Conservation (phyloP, 1,140 invertebrate species). For the Ceratina japonica region DNA sequence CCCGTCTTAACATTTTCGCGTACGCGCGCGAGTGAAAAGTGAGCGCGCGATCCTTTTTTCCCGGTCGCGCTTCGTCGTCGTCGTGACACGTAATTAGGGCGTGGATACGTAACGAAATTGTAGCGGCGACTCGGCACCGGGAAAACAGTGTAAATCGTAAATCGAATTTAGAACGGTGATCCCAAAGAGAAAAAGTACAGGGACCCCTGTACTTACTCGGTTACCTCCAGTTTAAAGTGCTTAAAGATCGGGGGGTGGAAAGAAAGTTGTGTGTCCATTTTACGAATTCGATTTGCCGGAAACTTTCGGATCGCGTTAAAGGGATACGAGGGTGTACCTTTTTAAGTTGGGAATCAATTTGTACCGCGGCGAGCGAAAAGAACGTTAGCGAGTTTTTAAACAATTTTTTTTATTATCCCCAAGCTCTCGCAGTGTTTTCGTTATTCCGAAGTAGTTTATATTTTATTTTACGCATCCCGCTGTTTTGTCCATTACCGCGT, state of each 20-base stretch:
- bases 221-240: neutral
- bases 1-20: neutral
- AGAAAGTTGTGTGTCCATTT: neutral
- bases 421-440: too few species aligned
- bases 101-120: neutral
- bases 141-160: neutral
- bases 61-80: too few species aligned
- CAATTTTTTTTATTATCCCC: too few species aligned
- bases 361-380: neutral
- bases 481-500: too few species aligned
- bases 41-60: too few species aligned
- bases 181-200: conserved; percentile 1
- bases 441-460: too few species aligned
- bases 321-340: neutral
- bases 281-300: neutral
- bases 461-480: too few species aligned
- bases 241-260: conserved; percentile 2
- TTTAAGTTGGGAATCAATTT: neutral
- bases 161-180: neutral
- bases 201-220: too few species aligned
- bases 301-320: conserved; percentile 2
- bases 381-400: too few species aligned
- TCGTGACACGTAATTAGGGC: too few species aligned
- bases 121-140: neutral
- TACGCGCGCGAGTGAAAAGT: neutral